phyloP scores from a whole-genome alignment of 2,113 vertebrate species.

The Cavia porcellus region DNA sequence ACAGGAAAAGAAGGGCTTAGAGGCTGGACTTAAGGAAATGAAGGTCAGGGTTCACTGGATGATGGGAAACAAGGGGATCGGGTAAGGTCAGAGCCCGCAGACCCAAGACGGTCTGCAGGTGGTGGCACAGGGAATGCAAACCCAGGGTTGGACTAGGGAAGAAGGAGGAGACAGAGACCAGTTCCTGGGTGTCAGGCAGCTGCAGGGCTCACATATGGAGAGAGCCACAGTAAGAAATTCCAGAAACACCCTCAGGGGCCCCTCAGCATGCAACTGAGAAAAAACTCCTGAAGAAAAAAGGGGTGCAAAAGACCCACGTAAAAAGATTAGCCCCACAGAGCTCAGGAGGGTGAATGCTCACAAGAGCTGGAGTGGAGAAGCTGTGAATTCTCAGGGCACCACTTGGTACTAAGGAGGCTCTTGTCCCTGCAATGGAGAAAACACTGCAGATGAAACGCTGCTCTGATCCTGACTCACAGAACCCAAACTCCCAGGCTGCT shows the following conservation, averaged over 20 bases:
- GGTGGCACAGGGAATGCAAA: fast-evolving
- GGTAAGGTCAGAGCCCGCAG: neutral
- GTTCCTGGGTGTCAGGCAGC: neutral
- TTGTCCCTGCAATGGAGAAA: neutral
- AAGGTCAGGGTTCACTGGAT: neutral
- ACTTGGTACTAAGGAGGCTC: neutral
- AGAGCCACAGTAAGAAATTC: fast-evolving
- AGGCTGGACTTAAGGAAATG: fast-evolving
- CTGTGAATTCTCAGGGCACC: too few species aligned
- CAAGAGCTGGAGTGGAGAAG: neutral
- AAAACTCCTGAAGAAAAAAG: neutral
- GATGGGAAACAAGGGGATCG: neutral
- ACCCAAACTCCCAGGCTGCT: neutral
- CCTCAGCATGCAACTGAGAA: too few species aligned
- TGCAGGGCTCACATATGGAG: neutral
- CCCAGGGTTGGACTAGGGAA: neutral
- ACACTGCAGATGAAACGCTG: neutral
- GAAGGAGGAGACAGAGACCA: neutral
- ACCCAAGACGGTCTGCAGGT: fast-evolving
- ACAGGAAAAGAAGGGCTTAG: neutral
- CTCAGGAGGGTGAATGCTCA: fast-evolving
- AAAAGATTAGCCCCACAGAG: neutral
- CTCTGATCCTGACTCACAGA: neutral
- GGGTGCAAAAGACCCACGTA: neutral
- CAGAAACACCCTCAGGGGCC: neutral